Percentiles rank a stretch among this genome's conserved stretches.
Evolutionary conservation across 1,140 invertebrate genomes (phyloP).

Genomic region (Dendroctonus valens): DNA sequence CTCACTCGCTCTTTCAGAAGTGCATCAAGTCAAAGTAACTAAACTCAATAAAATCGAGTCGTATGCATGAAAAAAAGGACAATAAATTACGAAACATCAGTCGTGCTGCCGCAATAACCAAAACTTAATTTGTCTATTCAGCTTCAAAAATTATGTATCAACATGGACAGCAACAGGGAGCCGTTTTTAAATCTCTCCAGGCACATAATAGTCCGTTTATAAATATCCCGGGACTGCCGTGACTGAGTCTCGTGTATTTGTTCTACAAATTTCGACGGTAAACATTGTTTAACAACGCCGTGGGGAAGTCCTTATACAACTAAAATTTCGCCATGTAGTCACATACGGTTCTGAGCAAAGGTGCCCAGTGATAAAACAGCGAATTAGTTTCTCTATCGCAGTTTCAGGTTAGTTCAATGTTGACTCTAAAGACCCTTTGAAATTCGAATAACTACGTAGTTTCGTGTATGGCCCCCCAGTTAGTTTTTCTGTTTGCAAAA

Average conservation of each 20-base stretch:
- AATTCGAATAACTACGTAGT: no score
- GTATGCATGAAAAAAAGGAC: no score
- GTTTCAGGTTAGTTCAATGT: no score
- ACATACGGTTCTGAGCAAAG: not conserved
- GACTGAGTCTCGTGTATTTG: conserved; percentile 24
- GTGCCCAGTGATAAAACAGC: not conserved
- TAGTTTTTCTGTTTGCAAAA: no score
- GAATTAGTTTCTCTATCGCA: no score
- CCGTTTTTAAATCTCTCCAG: conserved; percentile 11
- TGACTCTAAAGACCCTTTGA: no score
- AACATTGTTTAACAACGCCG: conserved; percentile 23
- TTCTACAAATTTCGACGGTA: conserved; percentile 18
- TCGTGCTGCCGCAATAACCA: no score
- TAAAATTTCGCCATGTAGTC: conserved; percentile 8
- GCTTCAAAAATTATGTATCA: conserved; percentile 9
- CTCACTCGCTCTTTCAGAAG: no score
- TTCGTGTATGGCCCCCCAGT: no score
- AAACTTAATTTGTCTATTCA: not conserved
- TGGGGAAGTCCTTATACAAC: conserved; percentile 16
- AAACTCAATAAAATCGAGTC: no score
- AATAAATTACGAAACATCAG: no score
- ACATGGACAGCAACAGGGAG: not conserved
- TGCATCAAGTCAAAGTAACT: no score
- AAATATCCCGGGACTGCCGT: conserved; percentile 14
- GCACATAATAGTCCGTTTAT: conserved; percentile 15